These are phyloP conservation scores for Acleris cristana DNA, from an alignment of 2,888 invertebrate genomes.

Conservation along the genomic window DNA sequence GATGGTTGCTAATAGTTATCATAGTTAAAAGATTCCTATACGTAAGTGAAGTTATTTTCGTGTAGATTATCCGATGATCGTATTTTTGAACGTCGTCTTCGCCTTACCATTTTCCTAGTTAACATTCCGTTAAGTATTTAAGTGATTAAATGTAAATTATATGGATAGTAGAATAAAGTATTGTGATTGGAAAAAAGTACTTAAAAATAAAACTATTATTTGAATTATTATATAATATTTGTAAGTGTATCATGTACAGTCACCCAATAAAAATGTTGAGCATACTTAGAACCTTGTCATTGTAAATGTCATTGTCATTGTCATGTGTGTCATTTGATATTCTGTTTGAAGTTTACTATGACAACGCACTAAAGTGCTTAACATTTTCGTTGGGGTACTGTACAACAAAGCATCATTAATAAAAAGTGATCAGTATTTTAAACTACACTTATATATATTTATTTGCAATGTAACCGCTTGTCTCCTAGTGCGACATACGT, in stretches of 20 bases:
- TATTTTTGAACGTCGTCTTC: constrained; percentile 49
- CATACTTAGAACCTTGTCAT: too few species aligned
- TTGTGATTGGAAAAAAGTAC: constrained; percentile 41
- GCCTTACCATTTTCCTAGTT: constrained; percentile 55
- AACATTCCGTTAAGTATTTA: constrained; percentile 63
- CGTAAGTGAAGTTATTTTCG: constrained; percentile 50
- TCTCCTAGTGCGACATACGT: constrained; percentile 14
- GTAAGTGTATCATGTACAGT: constrained; percentile 30
- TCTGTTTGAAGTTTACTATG: too few species aligned
- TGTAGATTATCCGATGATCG: constrained; percentile 52
- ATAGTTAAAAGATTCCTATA: constrained; percentile 63
- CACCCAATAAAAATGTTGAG: too few species aligned
- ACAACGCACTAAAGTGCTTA: too few species aligned
- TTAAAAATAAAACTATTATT: constrained; percentile 36
- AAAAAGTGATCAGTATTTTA: constrained; percentile 30
- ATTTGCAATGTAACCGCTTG: constrained; percentile 22
- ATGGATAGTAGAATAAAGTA: constrained; percentile 30
- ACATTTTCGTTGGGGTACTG: too few species aligned
- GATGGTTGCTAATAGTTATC: constrained; percentile 65
- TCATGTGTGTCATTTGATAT: too few species aligned
- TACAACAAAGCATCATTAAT: constrained; percentile 25
- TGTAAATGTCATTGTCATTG: too few species aligned
- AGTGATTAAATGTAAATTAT: constrained; percentile 37
- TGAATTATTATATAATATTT: constrained; percentile 22
- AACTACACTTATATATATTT: constrained; percentile 11